Evolutionary conservation across 2,113 vertebrate species (phyloP).

Genomic region (Bos javanicus): DNA sequence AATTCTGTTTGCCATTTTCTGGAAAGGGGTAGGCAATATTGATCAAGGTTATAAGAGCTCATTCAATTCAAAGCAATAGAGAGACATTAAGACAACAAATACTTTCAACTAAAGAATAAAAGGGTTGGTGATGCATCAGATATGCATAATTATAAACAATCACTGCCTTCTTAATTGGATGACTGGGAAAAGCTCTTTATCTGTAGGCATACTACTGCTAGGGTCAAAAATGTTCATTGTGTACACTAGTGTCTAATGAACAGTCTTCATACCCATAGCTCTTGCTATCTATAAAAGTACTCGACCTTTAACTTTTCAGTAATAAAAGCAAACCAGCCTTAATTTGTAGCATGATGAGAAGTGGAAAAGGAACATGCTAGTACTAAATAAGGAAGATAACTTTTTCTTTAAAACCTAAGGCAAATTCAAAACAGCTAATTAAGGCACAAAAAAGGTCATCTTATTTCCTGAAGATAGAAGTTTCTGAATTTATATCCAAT

Average conservation of each 20-base stretch:
- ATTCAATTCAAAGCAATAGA: slow-evolving; percentile 47
- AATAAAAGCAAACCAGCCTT: neutral
- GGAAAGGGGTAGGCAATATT: slow-evolving; percentile 42
- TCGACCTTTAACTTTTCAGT: neutral
- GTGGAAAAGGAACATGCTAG: neutral
- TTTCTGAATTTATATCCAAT: neutral
- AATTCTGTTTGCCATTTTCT: slow-evolving; percentile 53
- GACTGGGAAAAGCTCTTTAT: slow-evolving; percentile 19
- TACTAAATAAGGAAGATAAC: neutral
- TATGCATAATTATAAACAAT: slow-evolving; percentile 15
- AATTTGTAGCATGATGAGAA: neutral
- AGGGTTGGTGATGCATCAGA: neutral
- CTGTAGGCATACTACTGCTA: neutral
- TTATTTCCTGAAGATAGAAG: neutral
- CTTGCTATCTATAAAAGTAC: neutral
- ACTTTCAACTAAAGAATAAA: slow-evolving; percentile 54
- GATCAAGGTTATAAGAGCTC: slow-evolving; percentile 28
- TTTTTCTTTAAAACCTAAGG: neutral
- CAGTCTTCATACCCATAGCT: neutral
- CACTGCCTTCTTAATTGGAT: slow-evolving; percentile 21
- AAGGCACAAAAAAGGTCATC: neutral
- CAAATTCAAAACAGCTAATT: slow-evolving; percentile 6
- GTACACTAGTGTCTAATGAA: neutral
- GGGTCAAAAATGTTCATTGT: neutral
- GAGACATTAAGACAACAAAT: slow-evolving; percentile 40